These are phyloP conservation scores for Pegea sp. DNA, from an alignment of 23 tunicate genomes.

Conservation along the genomic window DNA sequence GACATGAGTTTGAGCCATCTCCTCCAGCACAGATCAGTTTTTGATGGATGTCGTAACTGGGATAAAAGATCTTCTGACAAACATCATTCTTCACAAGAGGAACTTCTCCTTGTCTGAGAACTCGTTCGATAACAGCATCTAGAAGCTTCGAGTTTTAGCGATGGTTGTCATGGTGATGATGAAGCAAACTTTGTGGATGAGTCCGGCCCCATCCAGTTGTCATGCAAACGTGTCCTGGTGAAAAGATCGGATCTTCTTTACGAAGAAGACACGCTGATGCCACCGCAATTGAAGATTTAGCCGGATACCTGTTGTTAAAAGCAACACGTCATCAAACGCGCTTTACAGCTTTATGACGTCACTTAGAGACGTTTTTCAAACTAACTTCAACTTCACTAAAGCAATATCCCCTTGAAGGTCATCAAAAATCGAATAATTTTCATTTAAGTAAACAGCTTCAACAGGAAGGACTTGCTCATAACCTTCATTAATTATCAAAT, in stretches of 20 bases:
- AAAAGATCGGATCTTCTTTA: conserved; percentile 17
- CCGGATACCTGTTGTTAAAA: conserved; percentile 29
- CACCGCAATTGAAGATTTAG: conserved; percentile 13
- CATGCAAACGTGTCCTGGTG: conserved; percentile 36
- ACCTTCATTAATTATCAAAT: conserved; percentile 26
- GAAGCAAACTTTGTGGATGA: conserved; percentile 2
- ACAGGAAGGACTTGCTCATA: conserved; percentile 47
- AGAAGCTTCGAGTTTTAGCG: too few relatives aligned
- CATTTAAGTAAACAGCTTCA: conserved; percentile 24
- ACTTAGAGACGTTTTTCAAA: too few relatives aligned
- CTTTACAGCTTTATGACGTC: too few relatives aligned
- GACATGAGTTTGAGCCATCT: conserved; percentile 56
- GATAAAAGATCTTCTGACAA: conserved; percentile 28
- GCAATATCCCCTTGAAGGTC: conserved; percentile 65
- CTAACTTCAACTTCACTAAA: conserved; percentile 52
- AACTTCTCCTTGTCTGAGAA: conserved; percentile 58
- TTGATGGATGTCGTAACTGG: conserved; percentile 22
- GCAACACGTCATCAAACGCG: too few relatives aligned
- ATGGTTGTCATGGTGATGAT: too few relatives aligned
- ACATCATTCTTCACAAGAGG: conserved; percentile 26
- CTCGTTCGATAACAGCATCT: conserved; percentile 25
- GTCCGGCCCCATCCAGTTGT: conserved; percentile 80
- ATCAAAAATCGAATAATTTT: conserved; percentile 15
- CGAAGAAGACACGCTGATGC: conserved; percentile 38
- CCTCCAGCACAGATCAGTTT: conserved; percentile 83